These are phyloP conservation scores for Epicauta chinensis DNA, from an alignment of 1,140 invertebrate species.

Conservation along the genomic window DNA sequence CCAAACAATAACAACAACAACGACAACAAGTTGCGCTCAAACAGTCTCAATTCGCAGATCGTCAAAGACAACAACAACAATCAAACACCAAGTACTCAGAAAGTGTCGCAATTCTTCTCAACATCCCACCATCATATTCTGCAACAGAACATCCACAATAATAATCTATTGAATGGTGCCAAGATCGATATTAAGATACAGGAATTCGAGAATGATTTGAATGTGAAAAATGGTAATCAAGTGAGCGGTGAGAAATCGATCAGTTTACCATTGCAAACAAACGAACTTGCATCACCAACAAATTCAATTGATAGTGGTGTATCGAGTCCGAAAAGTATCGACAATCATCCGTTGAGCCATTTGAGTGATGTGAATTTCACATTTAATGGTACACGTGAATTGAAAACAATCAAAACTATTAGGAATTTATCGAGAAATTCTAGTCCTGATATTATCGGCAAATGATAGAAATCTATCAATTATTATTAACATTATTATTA, in stretches of 20 bases:
- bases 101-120: conserved; percentile 54
- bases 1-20: conserved; percentile 18
- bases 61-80: conserved; percentile 42
- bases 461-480: conserved; percentile 17
- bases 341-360: conserved; percentile 50
- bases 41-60: conserved; percentile 36
- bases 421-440: conserved; percentile 33
- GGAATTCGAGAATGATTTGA: conserved; percentile 23
- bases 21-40: conserved; percentile 24
- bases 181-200: conserved; percentile 42
- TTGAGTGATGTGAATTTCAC: conserved; percentile 59
- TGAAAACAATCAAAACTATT: conserved; percentile 51
- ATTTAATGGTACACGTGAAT: conserved; percentile 59
- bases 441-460: conserved; percentile 31
- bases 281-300: conserved; percentile 11
- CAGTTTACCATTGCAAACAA: conserved; percentile 3
- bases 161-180: conserved; percentile 21
- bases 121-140: conserved; percentile 59
- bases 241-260: conserved; percentile 4
- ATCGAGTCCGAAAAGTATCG: conserved; percentile 35
- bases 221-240: conserved; percentile 7
- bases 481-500: no score
- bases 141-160: conserved; percentile 43
- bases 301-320: conserved; percentile 38
- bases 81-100: conserved; percentile 41